These are phyloP conservation scores for Podarcis muralis DNA, from an alignment of 2,113 vertebrate genomes.

Conservation along the genomic window DNA sequence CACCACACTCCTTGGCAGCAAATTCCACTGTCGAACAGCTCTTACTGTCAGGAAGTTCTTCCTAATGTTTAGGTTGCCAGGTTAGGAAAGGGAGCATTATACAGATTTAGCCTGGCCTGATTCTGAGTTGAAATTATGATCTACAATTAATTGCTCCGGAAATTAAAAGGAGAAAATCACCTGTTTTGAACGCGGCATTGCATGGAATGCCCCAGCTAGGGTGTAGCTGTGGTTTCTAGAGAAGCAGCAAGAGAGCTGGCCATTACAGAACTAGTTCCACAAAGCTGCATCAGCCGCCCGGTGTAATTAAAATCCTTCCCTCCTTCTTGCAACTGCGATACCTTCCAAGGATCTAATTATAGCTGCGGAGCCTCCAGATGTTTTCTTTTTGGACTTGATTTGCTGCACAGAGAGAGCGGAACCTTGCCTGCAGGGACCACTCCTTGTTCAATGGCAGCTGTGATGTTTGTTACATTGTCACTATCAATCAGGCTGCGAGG, in stretches of 20 bases:
- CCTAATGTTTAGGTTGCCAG: too few relatives aligned
- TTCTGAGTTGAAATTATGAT: background rate
- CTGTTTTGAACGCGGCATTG: background rate
- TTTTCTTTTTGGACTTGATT: conserved; percentile 12
- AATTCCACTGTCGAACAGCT: too few relatives aligned
- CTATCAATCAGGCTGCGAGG: background rate
- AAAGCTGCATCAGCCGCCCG: conserved; percentile 25
- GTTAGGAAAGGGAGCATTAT: too few relatives aligned
- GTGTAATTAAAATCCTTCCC: conserved; percentile 45
- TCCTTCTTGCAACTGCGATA: conserved; percentile 34
- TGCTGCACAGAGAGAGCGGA: background rate
- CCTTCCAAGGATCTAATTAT: conserved; percentile 28
- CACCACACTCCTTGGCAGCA: too few relatives aligned
- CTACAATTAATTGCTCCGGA: background rate
- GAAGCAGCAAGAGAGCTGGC: background rate
- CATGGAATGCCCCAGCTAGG: background rate
- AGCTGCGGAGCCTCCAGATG: background rate
- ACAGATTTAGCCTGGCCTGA: background rate
- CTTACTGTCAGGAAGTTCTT: too few relatives aligned
- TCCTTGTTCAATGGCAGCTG: conserved; percentile 10
- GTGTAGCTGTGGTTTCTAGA: background rate
- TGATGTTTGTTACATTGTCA: background rate
- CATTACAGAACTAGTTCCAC: background rate
- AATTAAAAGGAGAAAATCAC: background rate
- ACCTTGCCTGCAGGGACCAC: conserved; percentile 7